Evolutionary conservation across 2,888 invertebrate genomes (phyloP).

Genomic region (Spisula solida): DNA sequence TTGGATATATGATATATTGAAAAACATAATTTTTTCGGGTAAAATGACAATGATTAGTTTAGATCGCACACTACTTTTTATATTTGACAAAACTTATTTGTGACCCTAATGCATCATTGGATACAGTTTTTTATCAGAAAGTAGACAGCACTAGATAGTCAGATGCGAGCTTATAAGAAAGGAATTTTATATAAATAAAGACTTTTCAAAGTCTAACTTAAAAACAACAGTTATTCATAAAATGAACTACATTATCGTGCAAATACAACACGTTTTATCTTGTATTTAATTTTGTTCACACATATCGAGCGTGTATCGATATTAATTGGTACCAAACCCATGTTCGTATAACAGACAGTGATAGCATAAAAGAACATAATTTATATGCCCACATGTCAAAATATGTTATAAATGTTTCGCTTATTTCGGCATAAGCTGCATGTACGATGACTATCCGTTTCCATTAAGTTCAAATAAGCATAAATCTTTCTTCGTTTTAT

Average conservation of each 20-base stretch:
- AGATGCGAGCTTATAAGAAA: neutral
- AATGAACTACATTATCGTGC: too few species aligned
- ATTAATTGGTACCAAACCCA: too few species aligned
- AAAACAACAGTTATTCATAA: too few species aligned
- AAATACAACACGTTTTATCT: neutral
- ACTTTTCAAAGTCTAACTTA: neutral
- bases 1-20: neutral
- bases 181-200: neutral
- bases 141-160: neutral
- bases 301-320: too few species aligned
- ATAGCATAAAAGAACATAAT: too few species aligned
- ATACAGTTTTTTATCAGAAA: neutral
- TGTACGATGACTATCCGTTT: too few species aligned
- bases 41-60: neutral
- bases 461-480: neutral
- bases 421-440: too few species aligned
- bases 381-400: too few species aligned
- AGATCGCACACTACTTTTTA: neutral
- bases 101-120: neutral
- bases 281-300: neutral
- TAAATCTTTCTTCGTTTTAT: neutral
- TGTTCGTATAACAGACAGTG: too few species aligned
- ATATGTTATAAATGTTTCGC: too few species aligned
- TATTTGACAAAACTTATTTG: constrained; percentile 4
- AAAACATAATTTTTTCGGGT: neutral